Evolutionary conservation across 2,113 vertebrate genomes (phyloP).

Genomic region (Lonchura striata): DNA sequence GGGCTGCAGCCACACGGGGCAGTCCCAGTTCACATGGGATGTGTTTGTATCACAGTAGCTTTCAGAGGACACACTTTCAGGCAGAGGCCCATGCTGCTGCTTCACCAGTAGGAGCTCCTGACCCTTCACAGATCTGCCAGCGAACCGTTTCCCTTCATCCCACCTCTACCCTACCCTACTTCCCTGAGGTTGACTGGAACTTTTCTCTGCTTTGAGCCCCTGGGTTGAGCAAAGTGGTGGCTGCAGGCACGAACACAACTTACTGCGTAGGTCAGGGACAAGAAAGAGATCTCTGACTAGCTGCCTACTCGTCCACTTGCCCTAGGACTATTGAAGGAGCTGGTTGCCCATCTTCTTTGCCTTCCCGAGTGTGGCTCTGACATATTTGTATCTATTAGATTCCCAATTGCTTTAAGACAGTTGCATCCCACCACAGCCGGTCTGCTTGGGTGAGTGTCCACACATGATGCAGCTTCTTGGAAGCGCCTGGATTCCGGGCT

Average conservation of each 20-base stretch:
- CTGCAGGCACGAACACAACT: background rate
- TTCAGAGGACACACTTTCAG: background rate
- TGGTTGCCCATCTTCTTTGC: background rate
- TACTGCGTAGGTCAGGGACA: background rate
- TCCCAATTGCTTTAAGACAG: background rate
- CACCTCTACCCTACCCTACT: background rate
- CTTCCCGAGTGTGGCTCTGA: background rate
- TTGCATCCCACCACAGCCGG: background rate
- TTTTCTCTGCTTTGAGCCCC: background rate
- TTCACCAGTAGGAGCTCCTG: background rate
- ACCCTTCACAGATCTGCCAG: background rate
- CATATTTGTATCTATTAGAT: background rate
- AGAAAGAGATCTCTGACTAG: background rate
- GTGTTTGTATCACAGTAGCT: background rate
- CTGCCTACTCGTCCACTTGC: background rate
- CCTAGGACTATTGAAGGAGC: background rate
- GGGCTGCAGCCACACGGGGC: background rate
- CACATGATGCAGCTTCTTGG: background rate
- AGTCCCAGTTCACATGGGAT: accelerated
- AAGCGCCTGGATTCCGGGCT: background rate
- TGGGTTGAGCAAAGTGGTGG: accelerated
- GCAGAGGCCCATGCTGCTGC: background rate
- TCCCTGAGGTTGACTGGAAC: background rate
- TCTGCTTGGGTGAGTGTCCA: background rate
- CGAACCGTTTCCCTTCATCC: background rate